These are phyloP conservation scores for Eptesicus fuscus DNA, from an alignment of 2,113 vertebrate genomes.

Conservation along the genomic window DNA sequence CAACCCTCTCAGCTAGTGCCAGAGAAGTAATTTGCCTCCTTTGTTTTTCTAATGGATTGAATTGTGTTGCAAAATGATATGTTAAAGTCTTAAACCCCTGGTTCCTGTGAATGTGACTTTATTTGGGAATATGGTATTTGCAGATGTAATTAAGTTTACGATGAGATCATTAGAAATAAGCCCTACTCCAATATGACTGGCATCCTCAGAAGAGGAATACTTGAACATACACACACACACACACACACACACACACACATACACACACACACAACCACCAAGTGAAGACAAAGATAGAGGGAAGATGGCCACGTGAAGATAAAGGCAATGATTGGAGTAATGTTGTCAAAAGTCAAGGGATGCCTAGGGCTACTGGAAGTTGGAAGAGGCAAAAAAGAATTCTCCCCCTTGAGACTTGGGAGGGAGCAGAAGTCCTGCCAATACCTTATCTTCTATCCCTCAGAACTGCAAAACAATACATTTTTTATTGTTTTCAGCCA, in stretches of 20 bases:
- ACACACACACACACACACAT: neutral
- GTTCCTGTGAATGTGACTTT: neutral
- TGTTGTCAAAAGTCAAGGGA: neutral
- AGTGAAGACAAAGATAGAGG: neutral
- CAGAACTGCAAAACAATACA: neutral
- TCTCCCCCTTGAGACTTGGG: neutral
- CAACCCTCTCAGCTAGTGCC: neutral
- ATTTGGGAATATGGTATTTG: neutral
- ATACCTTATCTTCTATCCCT: neutral
- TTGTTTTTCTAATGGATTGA: neutral
- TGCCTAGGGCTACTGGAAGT: fast-evolving
- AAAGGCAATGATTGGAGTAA: neutral
- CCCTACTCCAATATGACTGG: neutral
- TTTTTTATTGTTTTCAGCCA: neutral
- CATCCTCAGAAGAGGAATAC: neutral
- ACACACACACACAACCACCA: neutral
- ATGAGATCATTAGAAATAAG: neutral
- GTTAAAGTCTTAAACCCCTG: neutral
- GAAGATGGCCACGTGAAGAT: neutral
- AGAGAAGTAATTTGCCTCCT: neutral
- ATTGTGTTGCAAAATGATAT: neutral
- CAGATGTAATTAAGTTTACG: neutral
- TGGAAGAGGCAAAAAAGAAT: neutral
- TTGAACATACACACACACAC: neutral
- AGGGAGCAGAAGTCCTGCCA: neutral